These are phyloP conservation scores for Acanthornis magna DNA, from an alignment of 2,797 vertebrate genomes.

Conservation along the genomic window DNA sequence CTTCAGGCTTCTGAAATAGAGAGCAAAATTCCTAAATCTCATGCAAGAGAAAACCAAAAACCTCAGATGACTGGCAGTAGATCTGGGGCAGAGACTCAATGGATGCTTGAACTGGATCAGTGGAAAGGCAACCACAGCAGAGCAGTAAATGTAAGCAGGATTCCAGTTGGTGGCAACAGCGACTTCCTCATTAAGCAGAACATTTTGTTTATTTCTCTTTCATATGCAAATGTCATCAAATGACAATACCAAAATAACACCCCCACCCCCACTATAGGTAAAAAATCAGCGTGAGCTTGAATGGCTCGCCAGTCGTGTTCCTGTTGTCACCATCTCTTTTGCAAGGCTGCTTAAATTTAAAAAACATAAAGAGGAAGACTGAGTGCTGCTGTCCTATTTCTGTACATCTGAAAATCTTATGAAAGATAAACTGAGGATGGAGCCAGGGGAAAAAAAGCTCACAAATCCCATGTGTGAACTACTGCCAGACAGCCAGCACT, in stretches of 20 bases:
- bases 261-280: not conserved
- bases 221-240: not conserved
- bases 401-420: not conserved
- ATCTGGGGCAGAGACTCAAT: not conserved
- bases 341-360: not conserved
- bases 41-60: not conserved
- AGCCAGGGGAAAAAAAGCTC: not conserved
- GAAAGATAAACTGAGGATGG: not conserved
- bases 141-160: not conserved
- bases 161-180: not conserved
- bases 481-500: not conserved
- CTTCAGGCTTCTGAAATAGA: not conserved
- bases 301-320: not conserved
- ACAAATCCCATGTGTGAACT: not conserved
- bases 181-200: not conserved
- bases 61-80: not conserved
- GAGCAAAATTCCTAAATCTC: not conserved
- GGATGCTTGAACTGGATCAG: not conserved
- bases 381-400: not conserved
- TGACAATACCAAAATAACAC: not conserved
- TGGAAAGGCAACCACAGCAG: not conserved
- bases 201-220: not conserved
- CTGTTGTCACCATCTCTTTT: not conserved
- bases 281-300: not conserved
- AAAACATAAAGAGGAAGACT: not conserved